phyloP scores from a whole-genome alignment of 2,888 invertebrate genomes.

The Lochmaea crataegi region DNA sequence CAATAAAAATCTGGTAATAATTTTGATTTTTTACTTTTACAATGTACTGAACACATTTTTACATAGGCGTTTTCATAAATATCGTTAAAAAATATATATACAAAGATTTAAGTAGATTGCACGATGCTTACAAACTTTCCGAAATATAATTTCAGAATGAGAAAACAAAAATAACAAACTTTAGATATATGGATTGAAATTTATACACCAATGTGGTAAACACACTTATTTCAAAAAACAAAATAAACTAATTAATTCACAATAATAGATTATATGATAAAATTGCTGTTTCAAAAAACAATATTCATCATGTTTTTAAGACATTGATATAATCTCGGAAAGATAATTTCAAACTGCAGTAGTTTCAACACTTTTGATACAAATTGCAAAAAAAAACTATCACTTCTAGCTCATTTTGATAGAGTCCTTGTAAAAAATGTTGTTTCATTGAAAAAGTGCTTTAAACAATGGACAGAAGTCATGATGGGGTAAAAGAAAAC shows the following conservation, averaged over 20 bases:
- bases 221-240: conserved; percentile 19
- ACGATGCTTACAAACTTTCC: conserved; percentile 36
- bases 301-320: conserved; percentile 19
- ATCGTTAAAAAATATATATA: conserved; percentile 51
- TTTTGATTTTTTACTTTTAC: conserved; percentile 39
- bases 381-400: too few species aligned
- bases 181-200: conserved; percentile 10
- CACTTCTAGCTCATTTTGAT: too few species aligned
- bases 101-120: conserved; percentile 45
- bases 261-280: not conserved
- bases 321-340: not conserved
- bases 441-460: too few species aligned
- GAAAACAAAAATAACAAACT: conserved; percentile 11
- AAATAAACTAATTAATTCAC: conserved; percentile 10
- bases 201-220: conserved; percentile 36
- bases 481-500: too few species aligned
- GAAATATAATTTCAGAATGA: not conserved
- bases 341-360: conserved; percentile 7
- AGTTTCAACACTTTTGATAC: not conserved
- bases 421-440: too few species aligned
- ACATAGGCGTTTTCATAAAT: conserved; percentile 50
- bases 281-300: not conserved
- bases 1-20: not conserved
- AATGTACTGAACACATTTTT: conserved; percentile 54
- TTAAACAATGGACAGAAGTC: too few species aligned